These are phyloP conservation scores for Anaspis maculata DNA, from an alignment of 2,888 invertebrate species.

Conservation along the genomic window DNA sequence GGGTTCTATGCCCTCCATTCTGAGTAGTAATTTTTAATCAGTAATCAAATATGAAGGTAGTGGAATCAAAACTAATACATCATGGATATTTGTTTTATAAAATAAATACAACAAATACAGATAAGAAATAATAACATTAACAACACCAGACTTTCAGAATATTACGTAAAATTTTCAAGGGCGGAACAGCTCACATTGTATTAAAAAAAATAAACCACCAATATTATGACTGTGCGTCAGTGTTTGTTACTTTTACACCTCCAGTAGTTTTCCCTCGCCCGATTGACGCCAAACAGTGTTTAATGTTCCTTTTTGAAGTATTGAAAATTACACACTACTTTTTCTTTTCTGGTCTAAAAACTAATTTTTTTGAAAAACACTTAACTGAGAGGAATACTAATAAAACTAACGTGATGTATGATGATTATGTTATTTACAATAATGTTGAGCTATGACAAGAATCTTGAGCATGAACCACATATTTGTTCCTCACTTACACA, in stretches of 20 bases:
- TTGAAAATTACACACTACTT: too few relatives aligned
- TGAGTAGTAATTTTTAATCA: too few relatives aligned
- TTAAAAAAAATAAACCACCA: neutral
- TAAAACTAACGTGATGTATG: conserved; percentile 16
- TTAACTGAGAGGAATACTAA: too few relatives aligned
- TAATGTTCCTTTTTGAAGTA: too few relatives aligned
- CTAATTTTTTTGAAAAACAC: too few relatives aligned
- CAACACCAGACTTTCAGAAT: conserved; percentile 22
- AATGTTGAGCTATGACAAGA: conserved; percentile 26
- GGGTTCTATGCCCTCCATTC: too few relatives aligned
- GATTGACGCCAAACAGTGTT: too few relatives aligned
- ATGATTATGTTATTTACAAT: conserved; percentile 19
- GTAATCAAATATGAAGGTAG: too few relatives aligned
- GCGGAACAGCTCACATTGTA: neutral
- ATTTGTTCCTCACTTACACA: conserved; percentile 11
- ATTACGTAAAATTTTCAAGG: neutral
- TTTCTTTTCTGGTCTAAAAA: too few relatives aligned
- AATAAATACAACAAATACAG: conserved; percentile 28
- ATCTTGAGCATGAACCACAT: conserved; percentile 27
- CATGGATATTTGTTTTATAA: conserved; percentile 21
- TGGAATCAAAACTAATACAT: too few relatives aligned
- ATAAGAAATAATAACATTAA: conserved; percentile 24
- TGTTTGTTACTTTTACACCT: neutral
- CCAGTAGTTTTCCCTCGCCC: too few relatives aligned
- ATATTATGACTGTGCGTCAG: neutral